Percentiles rank a stretch among this genome's conserved stretches.
phyloP scores from a whole-genome alignment of 2,113 vertebrate genomes.

The Laticauda laticaudata region DNA sequence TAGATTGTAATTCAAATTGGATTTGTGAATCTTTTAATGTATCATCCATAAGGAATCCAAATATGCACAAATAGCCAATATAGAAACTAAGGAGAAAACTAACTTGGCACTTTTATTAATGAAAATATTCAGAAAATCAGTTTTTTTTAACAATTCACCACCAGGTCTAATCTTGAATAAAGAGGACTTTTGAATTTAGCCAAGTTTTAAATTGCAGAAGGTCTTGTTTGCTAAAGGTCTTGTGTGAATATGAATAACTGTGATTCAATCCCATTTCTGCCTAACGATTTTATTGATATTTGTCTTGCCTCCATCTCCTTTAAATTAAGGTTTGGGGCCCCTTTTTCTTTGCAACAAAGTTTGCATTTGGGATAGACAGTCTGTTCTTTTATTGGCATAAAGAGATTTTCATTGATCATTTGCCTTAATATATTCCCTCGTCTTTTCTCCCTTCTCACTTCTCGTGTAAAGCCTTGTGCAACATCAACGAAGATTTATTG shows the following conservation, averaged over 20 bases:
- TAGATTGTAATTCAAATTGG: conserved; percentile 29
- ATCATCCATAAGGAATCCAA: conserved; percentile 36
- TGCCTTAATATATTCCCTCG: conserved; percentile 72
- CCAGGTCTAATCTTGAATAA: conserved; percentile 30
- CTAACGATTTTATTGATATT: conserved; percentile 67
- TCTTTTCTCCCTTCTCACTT: conserved; percentile 36
- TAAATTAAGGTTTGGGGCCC: conserved; percentile 37
- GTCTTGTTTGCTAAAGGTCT: conserved; percentile 52
- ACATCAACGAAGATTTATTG: conserved; percentile 79
- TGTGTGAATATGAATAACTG: conserved; percentile 67
- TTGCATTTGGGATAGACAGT: conserved; percentile 66
- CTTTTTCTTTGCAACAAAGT: conserved; percentile 69
- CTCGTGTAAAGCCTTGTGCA: conserved; percentile 64
- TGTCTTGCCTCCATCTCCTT: conserved; percentile 63
- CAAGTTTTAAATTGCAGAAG: conserved; percentile 63
- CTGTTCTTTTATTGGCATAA: conserved; percentile 74
- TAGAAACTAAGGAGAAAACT: conserved; percentile 29
- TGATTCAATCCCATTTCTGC: conserved; percentile 70
- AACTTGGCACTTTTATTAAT: conserved; percentile 50
- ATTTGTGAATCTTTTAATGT: conserved; percentile 9
- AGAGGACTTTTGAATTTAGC: conserved; percentile 39
- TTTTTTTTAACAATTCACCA: conserved; percentile 50
- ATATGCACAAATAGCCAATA: conserved; percentile 29
- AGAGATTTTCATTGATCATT: conserved; percentile 78
- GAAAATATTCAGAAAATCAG: conserved; percentile 52